Conservation (phyloP, 2,113 vertebrate species). For the Elgaria multicarinata region DNA sequence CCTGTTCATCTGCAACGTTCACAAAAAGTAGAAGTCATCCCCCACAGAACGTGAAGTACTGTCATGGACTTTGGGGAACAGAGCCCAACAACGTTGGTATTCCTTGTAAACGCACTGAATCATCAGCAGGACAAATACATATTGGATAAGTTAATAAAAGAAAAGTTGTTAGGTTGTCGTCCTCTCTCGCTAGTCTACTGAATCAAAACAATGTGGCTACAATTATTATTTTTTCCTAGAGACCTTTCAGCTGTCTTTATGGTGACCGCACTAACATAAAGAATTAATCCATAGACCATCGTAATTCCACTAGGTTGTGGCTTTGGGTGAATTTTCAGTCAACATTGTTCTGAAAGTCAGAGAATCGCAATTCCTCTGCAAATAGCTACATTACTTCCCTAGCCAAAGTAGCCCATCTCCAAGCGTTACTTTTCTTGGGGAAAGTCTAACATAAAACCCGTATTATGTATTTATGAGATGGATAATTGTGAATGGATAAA, state of each 20-base stretch:
- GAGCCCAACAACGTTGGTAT: not conserved
- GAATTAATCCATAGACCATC: not conserved
- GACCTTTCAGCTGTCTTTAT: not conserved
- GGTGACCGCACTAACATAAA: not conserved
- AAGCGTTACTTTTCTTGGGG: conserved; percentile 19
- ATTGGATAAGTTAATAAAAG: conserved; percentile 44
- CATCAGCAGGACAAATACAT: conserved; percentile 38
- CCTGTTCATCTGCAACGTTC: conserved; percentile 30
- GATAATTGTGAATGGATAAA: conserved; percentile 25
- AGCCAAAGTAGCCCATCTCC: conserved; percentile 18
- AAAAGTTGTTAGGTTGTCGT: conserved; percentile 31
- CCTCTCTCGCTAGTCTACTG: conserved; percentile 1
- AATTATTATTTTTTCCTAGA: conserved; percentile 5
- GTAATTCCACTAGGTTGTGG: not conserved
- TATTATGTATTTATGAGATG: conserved; percentile 5
- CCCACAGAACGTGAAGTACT: not conserved
- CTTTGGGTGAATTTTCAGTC: not conserved
- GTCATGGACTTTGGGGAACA: conserved; percentile 4
- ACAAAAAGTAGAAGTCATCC: conserved; percentile 23
- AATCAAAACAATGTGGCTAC: not conserved
- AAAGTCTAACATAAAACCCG: conserved; percentile 25
- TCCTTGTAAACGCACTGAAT: conserved; percentile 40
- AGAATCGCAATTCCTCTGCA: not conserved
- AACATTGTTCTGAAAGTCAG: not conserved
- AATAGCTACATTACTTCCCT: conserved; percentile 10